Evolutionary conservation across 2,888 invertebrate genomes (phyloP).

Genomic region (Athripsodes cinereus): DNA sequence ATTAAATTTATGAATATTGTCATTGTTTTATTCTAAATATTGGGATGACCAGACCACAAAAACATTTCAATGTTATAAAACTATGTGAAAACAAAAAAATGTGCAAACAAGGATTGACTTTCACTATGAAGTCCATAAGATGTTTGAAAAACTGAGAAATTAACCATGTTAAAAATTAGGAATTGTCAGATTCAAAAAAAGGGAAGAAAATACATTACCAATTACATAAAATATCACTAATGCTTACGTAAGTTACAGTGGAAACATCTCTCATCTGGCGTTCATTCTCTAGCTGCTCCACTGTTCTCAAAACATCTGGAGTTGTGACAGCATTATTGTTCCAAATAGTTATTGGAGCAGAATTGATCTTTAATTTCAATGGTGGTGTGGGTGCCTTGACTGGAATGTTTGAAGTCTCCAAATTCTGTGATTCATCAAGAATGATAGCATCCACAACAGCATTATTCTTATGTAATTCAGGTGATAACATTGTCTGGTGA

Average conservation of each 20-base stretch:
- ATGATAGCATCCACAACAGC: conserved; percentile 13
- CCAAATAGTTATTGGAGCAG: background rate
- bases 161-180: too few relatives aligned
- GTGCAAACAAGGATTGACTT: too few relatives aligned
- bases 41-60: too few relatives aligned
- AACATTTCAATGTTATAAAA: too few relatives aligned
- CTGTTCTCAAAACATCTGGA: conserved; percentile 43
- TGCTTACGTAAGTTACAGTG: conserved; percentile 9
- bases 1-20: too few relatives aligned
- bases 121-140: too few relatives aligned
- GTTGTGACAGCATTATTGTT: conserved; percentile 36
- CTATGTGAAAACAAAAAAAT: too few relatives aligned
- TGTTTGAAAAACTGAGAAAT: too few relatives aligned
- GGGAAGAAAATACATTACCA: too few relatives aligned
- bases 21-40: too few relatives aligned
- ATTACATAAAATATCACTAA: background rate
- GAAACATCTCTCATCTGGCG: conserved; percentile 27
- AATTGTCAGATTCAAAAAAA: too few relatives aligned
- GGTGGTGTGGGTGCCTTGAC: background rate
- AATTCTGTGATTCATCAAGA: background rate
- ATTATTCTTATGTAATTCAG: conserved; percentile 14
- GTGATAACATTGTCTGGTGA: background rate
- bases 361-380: background rate
- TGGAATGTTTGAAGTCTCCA: background rate
- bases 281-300: conserved; percentile 45